phyloP scores from a whole-genome alignment of 2,888 invertebrate species.

The Lasioglossum lativentre region DNA sequence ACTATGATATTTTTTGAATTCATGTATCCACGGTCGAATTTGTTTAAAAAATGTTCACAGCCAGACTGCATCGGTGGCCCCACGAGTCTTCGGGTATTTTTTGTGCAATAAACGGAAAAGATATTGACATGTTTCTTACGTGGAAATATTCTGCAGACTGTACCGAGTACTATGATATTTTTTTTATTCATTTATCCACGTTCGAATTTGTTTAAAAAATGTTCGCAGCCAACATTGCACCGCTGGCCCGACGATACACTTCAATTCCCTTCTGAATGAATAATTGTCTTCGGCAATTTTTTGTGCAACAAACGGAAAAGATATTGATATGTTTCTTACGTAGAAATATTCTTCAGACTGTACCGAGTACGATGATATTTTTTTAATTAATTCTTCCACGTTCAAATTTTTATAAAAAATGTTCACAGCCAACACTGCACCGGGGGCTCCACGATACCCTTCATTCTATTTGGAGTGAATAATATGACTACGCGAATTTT shows the following conservation, averaged over 20 bases:
- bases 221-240: background rate
- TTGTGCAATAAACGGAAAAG: too few species aligned
- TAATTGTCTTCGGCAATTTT: too few species aligned
- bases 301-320: too few species aligned
- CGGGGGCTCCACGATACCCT: too few species aligned
- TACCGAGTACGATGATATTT: background rate
- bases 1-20: background rate
- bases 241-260: too few species aligned
- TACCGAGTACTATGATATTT: background rate
- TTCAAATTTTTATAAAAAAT: background rate
- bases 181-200: background rate
- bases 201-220: background rate
- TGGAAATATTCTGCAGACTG: background rate
- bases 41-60: background rate
- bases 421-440: too few species aligned
- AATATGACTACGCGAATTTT: rapidly evolving
- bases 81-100: too few species aligned
- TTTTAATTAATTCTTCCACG: background rate
- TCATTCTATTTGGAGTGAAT: background rate
- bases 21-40: background rate
- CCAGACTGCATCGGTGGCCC: too few species aligned
- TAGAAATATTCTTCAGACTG: background rate
- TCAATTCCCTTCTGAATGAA: too few species aligned
- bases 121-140: background rate
- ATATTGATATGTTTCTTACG: background rate